Percentiles rank a stretch among this genome's conserved stretches.
Evolutionary conservation across 2,797 vertebrate species (phyloP).

Genomic region (Channallabes apus): DNA sequence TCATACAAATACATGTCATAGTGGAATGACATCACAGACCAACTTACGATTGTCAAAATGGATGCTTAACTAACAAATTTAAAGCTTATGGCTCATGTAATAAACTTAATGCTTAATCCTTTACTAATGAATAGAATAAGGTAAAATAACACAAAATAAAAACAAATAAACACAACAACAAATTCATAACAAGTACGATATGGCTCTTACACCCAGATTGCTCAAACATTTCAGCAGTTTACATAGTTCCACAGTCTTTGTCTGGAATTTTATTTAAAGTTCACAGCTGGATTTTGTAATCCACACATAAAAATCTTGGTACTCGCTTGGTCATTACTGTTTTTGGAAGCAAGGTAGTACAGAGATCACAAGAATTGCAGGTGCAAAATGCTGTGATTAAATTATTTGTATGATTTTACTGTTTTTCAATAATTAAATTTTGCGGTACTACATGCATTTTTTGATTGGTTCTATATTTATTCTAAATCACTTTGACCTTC

Average conservation of each 20-base stretch:
- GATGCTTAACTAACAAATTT: too few relatives aligned
- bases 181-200: too few relatives aligned
- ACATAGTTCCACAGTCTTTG: not conserved
- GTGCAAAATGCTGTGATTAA: not conserved
- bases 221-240: not conserved
- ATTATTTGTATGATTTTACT: not conserved
- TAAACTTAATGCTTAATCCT: too few relatives aligned
- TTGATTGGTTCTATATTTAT: not conserved
- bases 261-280: not conserved
- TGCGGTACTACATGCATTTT: not conserved
- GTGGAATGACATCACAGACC: too few relatives aligned
- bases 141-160: too few relatives aligned
- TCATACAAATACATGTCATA: too few relatives aligned
- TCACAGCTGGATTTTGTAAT: not conserved
- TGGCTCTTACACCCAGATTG: too few relatives aligned
- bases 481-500: not conserved
- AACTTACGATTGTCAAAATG: too few relatives aligned
- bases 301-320: not conserved
- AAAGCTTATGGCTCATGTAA: too few relatives aligned
- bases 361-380: not conserved
- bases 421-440: not conserved
- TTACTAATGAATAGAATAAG: too few relatives aligned
- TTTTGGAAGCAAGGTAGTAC: not conserved
- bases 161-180: too few relatives aligned
- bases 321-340: not conserved